These are phyloP conservation scores for Oriolus oriolus DNA, from an alignment of 2,113 vertebrate species.

Conservation along the genomic window DNA sequence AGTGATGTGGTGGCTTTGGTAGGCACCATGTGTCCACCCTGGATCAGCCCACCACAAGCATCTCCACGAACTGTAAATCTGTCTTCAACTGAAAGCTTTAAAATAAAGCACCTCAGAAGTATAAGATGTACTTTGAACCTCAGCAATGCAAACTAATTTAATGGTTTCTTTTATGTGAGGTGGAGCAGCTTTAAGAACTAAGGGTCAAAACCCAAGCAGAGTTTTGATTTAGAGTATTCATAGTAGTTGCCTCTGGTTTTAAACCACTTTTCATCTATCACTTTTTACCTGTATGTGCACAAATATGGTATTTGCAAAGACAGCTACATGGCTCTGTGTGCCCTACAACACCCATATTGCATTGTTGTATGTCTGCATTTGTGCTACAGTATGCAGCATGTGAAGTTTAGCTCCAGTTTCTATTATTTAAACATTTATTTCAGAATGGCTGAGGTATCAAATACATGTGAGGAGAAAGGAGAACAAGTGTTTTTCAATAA, in stretches of 20 bases:
- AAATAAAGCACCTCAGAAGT: not conserved
- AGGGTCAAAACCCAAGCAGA: not conserved
- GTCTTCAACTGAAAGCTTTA: not conserved
- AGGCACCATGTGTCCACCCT: not conserved
- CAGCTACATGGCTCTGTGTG: not conserved
- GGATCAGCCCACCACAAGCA: not conserved
- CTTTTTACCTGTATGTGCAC: not conserved
- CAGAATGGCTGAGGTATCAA: not conserved
- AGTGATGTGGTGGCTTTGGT: not conserved
- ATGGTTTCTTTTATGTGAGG: not conserved
- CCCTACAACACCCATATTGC: not conserved
- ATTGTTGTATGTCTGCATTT: not conserved
- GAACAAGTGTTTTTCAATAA: not conserved
- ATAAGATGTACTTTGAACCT: not conserved
- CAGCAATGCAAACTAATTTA: not conserved
- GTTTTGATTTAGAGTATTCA: not conserved
- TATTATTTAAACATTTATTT: not conserved
- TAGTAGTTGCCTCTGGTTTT: not conserved
- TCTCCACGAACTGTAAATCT: not conserved
- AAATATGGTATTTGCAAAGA: not conserved
- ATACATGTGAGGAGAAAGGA: not conserved
- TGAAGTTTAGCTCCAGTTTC: not conserved
- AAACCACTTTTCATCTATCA: not conserved
- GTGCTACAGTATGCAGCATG: accelerated
- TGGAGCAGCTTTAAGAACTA: not conserved